These are phyloP conservation scores for Paragorgia papillata DNA, from an alignment of 92 coral and sea anemone genomes.

Conservation along the genomic window DNA sequence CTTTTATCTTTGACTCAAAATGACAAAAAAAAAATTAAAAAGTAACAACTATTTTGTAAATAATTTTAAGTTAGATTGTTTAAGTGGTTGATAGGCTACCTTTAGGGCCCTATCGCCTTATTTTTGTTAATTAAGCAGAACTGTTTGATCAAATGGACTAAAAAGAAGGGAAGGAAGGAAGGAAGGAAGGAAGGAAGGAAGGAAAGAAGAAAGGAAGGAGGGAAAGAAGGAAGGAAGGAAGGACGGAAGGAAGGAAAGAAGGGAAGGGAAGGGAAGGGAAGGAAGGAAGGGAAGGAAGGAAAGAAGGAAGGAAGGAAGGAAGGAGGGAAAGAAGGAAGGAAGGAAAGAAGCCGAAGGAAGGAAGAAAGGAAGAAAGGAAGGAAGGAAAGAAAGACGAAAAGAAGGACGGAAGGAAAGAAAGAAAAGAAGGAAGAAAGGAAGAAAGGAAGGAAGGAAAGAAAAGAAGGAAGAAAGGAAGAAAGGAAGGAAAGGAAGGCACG, in stretches of 20 bases:
- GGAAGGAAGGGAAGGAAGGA: neutral
- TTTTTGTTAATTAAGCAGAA: too few species aligned
- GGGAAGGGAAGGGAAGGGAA: neutral
- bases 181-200: neutral
- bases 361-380: neutral
- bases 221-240: conserved; percentile 10
- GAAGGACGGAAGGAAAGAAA: neutral
- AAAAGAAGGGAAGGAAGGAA: neutral
- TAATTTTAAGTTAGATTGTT: too few species aligned
- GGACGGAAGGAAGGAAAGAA: neutral
- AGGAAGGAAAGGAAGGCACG: neutral
- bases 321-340: neutral
- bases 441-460: neutral
- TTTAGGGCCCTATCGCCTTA: too few species aligned
- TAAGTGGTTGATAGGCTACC: too few species aligned
- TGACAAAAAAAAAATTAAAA: too few species aligned
- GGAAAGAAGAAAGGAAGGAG: neutral
- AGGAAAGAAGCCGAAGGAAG: neutral
- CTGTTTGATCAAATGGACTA: too few species aligned
- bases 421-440: neutral
- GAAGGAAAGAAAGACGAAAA: neutral
- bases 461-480: neutral
- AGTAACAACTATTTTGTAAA: too few species aligned
- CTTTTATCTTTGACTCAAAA: too few species aligned
- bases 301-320: neutral